phyloP scores from a whole-genome alignment of 2,113 vertebrate genomes.

The Corythornis madagascariensis region DNA sequence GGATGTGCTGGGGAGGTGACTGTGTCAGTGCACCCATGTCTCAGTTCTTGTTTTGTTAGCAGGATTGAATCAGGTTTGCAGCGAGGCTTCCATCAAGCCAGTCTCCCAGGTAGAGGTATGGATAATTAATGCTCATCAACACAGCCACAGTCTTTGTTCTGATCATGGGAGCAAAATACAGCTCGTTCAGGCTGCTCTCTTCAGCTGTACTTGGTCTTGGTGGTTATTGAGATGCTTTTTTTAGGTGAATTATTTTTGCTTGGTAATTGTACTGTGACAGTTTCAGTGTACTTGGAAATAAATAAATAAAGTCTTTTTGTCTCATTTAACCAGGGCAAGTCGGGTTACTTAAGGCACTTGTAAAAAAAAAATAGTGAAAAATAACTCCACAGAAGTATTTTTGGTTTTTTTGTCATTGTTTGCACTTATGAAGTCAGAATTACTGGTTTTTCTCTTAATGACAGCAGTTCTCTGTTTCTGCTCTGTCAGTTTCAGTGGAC shows the following conservation, averaged over 20 bases:
- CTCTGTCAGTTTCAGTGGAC: not conserved
- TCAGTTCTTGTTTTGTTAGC: slow-evolving; percentile 78
- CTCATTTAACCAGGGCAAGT: not conserved
- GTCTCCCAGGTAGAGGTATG: slow-evolving; percentile 78
- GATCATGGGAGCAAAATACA: slow-evolving; percentile 41
- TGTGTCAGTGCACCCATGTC: slow-evolving; percentile 61
- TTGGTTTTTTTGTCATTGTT: not conserved
- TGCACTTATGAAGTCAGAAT: accelerated
- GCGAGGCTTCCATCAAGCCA: slow-evolving; percentile 74
- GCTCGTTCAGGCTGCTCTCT: not conserved
- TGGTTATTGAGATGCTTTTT: not conserved
- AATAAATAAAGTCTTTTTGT: not conserved
- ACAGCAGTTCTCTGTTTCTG: not conserved
- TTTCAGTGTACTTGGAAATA: not conserved
- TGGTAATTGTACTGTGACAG: not conserved
- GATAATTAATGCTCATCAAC: slow-evolving; percentile 76
- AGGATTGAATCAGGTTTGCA: slow-evolving; percentile 79
- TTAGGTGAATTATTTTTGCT: not conserved
- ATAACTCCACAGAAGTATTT: not conserved
- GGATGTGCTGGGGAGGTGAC: slow-evolving; percentile 54
- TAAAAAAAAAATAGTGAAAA: not conserved
- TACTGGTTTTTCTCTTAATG: not conserved
- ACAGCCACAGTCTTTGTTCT: slow-evolving; percentile 71
- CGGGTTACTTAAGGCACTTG: not conserved
- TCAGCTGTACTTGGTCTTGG: not conserved